phyloP scores from a whole-genome alignment of 2,888 invertebrate genomes.

The Noctua fimbriata region DNA sequence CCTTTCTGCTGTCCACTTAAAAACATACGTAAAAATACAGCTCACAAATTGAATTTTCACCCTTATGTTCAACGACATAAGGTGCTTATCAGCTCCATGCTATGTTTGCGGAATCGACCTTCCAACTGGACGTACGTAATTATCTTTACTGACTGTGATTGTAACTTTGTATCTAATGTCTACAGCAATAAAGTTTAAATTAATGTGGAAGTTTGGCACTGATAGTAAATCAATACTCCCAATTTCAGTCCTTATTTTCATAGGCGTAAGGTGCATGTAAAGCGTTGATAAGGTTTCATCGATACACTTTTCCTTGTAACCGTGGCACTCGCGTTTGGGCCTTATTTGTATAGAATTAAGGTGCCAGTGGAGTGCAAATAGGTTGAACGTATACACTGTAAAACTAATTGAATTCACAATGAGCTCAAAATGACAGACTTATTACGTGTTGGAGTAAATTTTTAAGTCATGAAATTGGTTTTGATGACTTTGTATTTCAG shows the following conservation, averaged over 20 bases:
- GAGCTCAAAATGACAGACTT: slow-evolving; percentile 58
- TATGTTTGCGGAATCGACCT: slow-evolving; percentile 36
- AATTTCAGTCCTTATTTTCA: slow-evolving; percentile 44
- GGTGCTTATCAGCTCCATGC: background rate
- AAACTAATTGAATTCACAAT: slow-evolving; percentile 76
- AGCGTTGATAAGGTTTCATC: slow-evolving; percentile 29
- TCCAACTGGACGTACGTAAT: slow-evolving; percentile 30
- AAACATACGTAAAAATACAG: background rate
- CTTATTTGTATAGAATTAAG: background rate
- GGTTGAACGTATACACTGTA: slow-evolving; percentile 52
- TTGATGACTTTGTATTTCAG: background rate
- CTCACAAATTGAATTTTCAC: background rate
- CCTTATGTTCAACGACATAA: rapidly evolving
- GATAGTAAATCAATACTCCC: slow-evolving; percentile 10
- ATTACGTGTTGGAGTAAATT: slow-evolving; percentile 60
- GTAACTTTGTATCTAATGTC: slow-evolving; percentile 19
- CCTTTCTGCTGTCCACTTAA: slow-evolving; percentile 20
- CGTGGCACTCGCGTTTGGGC: slow-evolving; percentile 14
- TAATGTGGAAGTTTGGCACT: background rate
- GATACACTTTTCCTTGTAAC: slow-evolving; percentile 21
- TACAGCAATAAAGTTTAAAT: background rate
- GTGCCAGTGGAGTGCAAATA: slow-evolving; percentile 12
- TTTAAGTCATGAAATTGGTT: slow-evolving; percentile 27
- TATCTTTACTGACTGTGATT: slow-evolving; percentile 8
- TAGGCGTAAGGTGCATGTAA: slow-evolving; percentile 32